Base-by-base conservation (phyloP, 2,797 vertebrate genomes). In the Pseudochaenichthys georgianus region DNA sequence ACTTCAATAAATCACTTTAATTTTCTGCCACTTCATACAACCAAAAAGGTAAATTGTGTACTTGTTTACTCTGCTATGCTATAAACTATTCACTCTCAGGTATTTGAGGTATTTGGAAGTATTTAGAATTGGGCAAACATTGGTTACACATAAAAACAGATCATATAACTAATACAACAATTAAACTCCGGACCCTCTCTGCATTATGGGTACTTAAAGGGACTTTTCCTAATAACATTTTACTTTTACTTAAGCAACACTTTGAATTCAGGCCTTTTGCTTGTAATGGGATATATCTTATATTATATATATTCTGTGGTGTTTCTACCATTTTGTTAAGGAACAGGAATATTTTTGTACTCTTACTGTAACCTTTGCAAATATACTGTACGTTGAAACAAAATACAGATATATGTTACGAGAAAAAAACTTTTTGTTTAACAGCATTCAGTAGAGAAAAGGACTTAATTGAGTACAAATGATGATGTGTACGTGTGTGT, bases 401-500 rank as follows among this genome's bases (percentile, higher is more conserved):
- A 55, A 8, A 52, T 53, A 28, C 13, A 28, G 7, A 38, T 2
- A 9, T 38, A 9, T 38, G 54, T 57, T 2, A 34, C 13, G 9
- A 10, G 31, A 9, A 45, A 11, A 60, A 5, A 21, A 10, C 8
- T 0, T 23, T 61, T 34, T 23, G 13, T 34, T 53, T 16, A 31
- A 0, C 5, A 12, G 78, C 57, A 50, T 15, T 45, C 21, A 7
- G 7, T 2, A 59, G 15, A 17, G 41, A 62, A 42, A 63, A 59
- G 1, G 53, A 8, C 34, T 3, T 52, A 16, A 73, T 12, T 31
- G 46, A 73, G 11, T 42, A 21, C 5, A 52, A 67, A 64, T 17
- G 23, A 11, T 77, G 19, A 8, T 77, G 63, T 53, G 57, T 53
- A 55, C 42, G 21, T 78, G 47, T 73, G 51, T 59, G n/a, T n/a